Conservation (phyloP, 2,113 vertebrate genomes). For the Oriolus oriolus region DNA sequence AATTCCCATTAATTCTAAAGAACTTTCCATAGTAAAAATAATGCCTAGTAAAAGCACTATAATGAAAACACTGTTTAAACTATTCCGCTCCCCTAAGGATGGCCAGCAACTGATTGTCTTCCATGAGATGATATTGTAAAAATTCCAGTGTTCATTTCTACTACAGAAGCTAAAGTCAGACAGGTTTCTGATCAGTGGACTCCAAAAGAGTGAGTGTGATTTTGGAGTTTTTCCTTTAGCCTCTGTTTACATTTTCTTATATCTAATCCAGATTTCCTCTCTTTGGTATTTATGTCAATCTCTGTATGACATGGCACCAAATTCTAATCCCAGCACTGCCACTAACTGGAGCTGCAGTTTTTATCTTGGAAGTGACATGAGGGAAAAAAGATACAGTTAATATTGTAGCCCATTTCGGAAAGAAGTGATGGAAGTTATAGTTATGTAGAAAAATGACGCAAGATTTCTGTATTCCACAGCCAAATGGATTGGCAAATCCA, state of each 20-base stretch:
- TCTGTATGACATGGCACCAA: background rate
- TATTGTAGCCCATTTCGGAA: background rate
- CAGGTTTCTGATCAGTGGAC: background rate
- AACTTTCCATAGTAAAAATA: constrained; percentile 62
- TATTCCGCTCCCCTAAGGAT: constrained; percentile 6
- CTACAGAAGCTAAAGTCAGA: background rate
- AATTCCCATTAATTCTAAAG: constrained; percentile 69
- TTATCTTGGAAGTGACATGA: background rate
- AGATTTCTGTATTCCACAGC: background rate
- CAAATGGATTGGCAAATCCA: background rate
- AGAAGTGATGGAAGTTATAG: background rate
- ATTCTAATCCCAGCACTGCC: background rate
- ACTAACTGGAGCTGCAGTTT: background rate
- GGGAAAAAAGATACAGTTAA: background rate
- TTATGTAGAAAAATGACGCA: background rate
- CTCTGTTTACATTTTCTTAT: background rate
- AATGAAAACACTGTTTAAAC: constrained; percentile 51
- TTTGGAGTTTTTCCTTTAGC: background rate
- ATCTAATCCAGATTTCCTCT: background rate
- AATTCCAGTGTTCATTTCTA: background rate
- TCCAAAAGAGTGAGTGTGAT: background rate
- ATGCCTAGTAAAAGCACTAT: constrained; percentile 42
- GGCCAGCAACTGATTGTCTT: constrained; percentile 24
- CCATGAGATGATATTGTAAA: background rate
- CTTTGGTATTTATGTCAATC: background rate